Evolutionary conservation across 2,888 invertebrate species (phyloP).

Genomic region (Neoscelio sp.): DNA sequence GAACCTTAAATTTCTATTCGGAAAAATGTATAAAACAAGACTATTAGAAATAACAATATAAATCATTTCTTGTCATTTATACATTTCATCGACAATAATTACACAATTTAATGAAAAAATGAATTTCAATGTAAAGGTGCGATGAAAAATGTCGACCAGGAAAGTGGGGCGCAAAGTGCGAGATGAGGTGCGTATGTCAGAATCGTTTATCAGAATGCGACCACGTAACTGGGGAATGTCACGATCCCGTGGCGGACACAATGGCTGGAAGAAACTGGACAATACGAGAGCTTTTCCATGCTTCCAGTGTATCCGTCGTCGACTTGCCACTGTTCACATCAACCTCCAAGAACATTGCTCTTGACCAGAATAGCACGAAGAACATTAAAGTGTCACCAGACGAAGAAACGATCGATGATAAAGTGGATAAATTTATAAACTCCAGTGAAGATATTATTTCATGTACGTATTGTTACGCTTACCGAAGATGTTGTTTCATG

Average conservation of each 20-base stretch:
- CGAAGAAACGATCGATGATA: not conserved
- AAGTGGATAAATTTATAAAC: not conserved
- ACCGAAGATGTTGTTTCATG: too few species aligned
- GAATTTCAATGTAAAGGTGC: slow-evolving; percentile 72
- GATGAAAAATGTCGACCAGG: slow-evolving; percentile 85
- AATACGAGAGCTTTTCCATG: slow-evolving; percentile 37
- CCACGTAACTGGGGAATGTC: slow-evolving; percentile 86
- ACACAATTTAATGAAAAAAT: not conserved
- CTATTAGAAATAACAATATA: too few species aligned
- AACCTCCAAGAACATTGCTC: not conserved
- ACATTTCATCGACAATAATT: not conserved
- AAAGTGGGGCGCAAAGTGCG: slow-evolving; percentile 91
- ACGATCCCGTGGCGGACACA: slow-evolving; percentile 45
- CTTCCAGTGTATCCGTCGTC: slow-evolving; percentile 32
- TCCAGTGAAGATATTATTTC: not conserved
- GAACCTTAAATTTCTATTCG: too few species aligned
- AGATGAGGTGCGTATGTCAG: slow-evolving; percentile 87
- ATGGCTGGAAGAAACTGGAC: slow-evolving; percentile 52
- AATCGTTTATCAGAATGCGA: slow-evolving; percentile 85
- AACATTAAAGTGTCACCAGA: not conserved
- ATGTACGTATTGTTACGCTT: too few species aligned
- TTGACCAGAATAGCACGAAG: not conserved
- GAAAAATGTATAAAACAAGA: too few species aligned
- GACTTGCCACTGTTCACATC: slow-evolving; percentile 9
- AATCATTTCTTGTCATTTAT: not conserved